Conservation (phyloP, 2,797 vertebrate genomes). For the Lepus oiostolus region DNA sequence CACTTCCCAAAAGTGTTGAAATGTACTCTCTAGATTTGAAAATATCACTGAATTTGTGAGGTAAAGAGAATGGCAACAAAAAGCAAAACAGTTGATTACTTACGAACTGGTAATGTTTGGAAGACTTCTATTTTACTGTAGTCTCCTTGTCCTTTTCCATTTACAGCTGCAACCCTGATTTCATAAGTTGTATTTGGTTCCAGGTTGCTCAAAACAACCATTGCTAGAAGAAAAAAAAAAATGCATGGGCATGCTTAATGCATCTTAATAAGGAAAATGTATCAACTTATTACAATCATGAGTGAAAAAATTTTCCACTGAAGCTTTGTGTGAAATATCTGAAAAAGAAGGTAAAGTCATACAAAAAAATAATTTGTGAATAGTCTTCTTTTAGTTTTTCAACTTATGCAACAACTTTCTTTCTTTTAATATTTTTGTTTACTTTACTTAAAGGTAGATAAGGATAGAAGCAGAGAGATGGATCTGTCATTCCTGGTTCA, state of each 20-base stretch:
- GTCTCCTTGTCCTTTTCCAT: slow-evolving; percentile 98
- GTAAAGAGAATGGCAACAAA: neutral
- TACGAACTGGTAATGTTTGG: slow-evolving; percentile 98
- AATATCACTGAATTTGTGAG: neutral
- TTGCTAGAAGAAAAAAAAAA: slow-evolving; percentile 88
- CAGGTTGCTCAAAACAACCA: slow-evolving; percentile 94
- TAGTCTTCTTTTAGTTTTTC: neutral
- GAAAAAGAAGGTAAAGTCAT: neutral
- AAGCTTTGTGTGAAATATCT: neutral
- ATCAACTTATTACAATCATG: neutral
- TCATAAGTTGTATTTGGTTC: slow-evolving; percentile 99
- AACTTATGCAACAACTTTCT: no score
- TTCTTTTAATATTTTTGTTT: no score
- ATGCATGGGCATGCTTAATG: neutral
- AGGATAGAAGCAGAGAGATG: no score
- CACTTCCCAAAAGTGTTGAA: neutral
- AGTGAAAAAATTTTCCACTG: neutral
- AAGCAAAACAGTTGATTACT: slow-evolving; percentile 85
- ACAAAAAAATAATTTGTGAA: neutral
- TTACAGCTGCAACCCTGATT: slow-evolving; percentile 96
- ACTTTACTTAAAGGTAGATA: no score
- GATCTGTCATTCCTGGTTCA: no score
- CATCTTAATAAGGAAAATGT: slow-evolving; percentile 1
- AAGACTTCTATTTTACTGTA: slow-evolving; percentile 97
- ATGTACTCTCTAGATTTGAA: slow-evolving; percentile 1